Base-by-base conservation (phyloP, 2,888 invertebrate species). In the Myathropa florea region DNA sequence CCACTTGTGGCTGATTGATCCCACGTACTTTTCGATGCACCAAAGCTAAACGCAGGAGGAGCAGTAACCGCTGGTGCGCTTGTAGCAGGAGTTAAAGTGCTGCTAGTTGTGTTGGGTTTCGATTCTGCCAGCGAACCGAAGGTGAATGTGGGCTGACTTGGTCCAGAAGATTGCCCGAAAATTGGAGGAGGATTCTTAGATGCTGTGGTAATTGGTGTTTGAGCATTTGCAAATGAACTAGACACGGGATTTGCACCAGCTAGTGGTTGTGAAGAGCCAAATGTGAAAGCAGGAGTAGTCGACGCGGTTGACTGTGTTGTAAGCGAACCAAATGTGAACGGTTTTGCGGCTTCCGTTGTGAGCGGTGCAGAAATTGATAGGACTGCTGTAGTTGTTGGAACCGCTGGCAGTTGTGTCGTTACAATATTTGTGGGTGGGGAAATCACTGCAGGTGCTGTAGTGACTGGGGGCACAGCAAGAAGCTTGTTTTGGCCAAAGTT, bases 391-490 rank as follows among this genome's bases (percentile, higher is more conserved):
- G 57, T 7, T 9, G 24, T 57, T 23, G 57, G 3, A 3, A 14
- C 1, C 0, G 57, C 1, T 57, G 57, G 14, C 23, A 24, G 24
- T 14, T 57, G 57, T 21, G 77, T n/a, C 23, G 68, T 53, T 18
- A 68, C 67, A 68, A 83, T 67, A 7, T 60, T 28, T 14, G 24
- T 30, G 21, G 71, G 55, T 24, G 39, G 59, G 21, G 73, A 0
- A 14, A 33, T 55, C 23, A 64, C 4, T 2, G 68, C 4, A 36
- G 68, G 26, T 9, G 63, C 46, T 57, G 73, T 64, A 2, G 60
- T 33, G 18, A 72, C 88, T 89, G 39, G 83, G 60, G 89, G 77
- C 14, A 84, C 82, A 6, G 89, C 73, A 12, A 78, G 57, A 4
- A 83, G 67, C 23, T 79, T 87, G 0, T 73, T 60, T 12, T 70